Evolutionary conservation across 2,113 vertebrate species (phyloP).

Genomic region (Melanocharis versteri): DNA sequence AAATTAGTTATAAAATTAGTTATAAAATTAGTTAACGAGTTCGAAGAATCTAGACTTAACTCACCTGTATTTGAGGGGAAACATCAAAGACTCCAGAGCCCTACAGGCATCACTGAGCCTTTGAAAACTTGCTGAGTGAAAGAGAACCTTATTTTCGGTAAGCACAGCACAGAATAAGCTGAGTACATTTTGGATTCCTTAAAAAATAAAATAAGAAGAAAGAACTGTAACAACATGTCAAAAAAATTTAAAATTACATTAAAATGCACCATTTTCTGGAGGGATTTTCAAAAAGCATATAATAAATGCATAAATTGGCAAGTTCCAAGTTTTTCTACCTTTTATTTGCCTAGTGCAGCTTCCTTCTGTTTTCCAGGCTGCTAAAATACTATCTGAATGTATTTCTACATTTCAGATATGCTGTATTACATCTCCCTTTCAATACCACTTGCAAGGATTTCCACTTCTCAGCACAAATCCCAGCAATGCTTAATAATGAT

Average conservation of each 20-base stretch:
- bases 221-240: background rate
- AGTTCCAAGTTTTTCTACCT: background rate
- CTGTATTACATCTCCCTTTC: background rate
- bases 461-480: constrained; percentile 3
- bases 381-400: background rate
- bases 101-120: constrained; percentile 92
- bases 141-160: constrained; percentile 97
- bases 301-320: background rate
- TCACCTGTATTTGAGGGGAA: constrained; percentile 97
- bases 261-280: background rate
- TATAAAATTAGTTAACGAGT: background rate
- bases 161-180: constrained; percentile 95
- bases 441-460: constrained; percentile 16
- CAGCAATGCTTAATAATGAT: background rate
- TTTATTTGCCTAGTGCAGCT: background rate
- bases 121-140: constrained; percentile 97
- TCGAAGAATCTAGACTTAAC: background rate
- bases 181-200: constrained; percentile 97
- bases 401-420: background rate
- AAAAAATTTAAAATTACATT: background rate
- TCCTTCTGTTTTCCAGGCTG: background rate
- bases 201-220: constrained; percentile 46
- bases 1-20: background rate
- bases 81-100: constrained; percentile 94
- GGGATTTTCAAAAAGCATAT: background rate